These are phyloP conservation scores for Erebia aethiops DNA, from an alignment of 2,888 invertebrate genomes.

Conservation along the genomic window DNA sequence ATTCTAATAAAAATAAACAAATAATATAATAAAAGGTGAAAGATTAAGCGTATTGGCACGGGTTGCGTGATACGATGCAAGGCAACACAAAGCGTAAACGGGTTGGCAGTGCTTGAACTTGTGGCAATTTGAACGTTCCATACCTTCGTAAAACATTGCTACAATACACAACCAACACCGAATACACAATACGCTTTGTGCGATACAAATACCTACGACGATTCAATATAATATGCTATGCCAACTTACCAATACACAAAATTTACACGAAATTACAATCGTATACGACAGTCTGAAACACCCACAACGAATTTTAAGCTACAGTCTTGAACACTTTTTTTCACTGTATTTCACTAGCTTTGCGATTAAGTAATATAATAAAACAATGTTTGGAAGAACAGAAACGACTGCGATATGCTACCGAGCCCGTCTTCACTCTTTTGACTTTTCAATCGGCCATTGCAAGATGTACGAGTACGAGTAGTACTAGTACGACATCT, in stretches of 20 bases:
- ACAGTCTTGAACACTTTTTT: conserved; percentile 49
- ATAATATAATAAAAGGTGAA: conserved; percentile 21
- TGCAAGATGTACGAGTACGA: no score
- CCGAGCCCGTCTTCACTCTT: conserved; percentile 38
- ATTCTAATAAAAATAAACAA: conserved; percentile 8
- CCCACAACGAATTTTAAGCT: conserved; percentile 56
- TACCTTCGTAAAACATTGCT: conserved; percentile 26
- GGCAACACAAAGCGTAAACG: conserved; percentile 34
- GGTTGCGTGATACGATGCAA: conserved; percentile 40
- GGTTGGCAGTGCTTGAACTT: conserved; percentile 38
- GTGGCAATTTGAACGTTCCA: conserved; percentile 24
- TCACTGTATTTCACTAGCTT: conserved; percentile 52
- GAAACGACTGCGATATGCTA: conserved; percentile 48
- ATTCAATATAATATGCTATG: conserved; percentile 29
- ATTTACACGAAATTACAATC: conserved; percentile 57
- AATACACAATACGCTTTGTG: conserved; percentile 40
- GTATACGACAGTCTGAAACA: conserved; percentile 49
- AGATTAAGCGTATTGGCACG: conserved; percentile 42
- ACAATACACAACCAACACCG: conserved; percentile 26
- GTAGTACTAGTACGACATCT: no score
- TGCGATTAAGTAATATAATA: conserved; percentile 45
- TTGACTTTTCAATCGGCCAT: conserved; percentile 53
- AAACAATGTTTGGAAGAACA: conserved; percentile 47
- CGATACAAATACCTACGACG: conserved; percentile 38
- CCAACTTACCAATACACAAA: conserved; percentile 69